Base-by-base conservation (phyloP, 2,113 vertebrate genomes). In the Archocentrus centrarchus region DNA sequence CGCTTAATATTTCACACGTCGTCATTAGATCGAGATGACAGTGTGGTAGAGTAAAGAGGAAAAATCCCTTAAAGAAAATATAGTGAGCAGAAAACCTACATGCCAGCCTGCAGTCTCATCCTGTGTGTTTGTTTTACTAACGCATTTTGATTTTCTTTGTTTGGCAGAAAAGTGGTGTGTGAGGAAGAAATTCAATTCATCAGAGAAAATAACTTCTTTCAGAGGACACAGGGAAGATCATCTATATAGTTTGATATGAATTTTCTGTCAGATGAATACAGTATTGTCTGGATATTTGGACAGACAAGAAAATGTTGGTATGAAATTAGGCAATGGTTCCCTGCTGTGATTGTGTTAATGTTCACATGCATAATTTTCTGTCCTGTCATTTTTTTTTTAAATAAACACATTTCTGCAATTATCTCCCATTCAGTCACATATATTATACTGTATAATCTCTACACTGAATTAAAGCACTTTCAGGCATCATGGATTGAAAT, bases 161-260 rank as follows among this genome's bases (percentile, higher is more conserved):
- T 68, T 85, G 59, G 44, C 86, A 87, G 86, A 89, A 83, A 81
- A 81, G 24, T 66, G 80, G 82, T 64, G 37, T 59, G 17, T 61
- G 7, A 20, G 57, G 75, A 78, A 77, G 75, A 82, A 86, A 86
- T 30, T 85, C 59, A 88, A 76, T 79, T 79, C 61, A 24, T 60
- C 73, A 37, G 24, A 55, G 77, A 64, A 89, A 84, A 73, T 73
- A 78, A 50, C 9, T 62, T 82, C 50, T 86, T 53, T 41, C 8
- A 59, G 4, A 24, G 47, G 24, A 75, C 37, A n/a, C 7, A 14
- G 9, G 32, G 32, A 59, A 81, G 11, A 64, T 30, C 17, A 61
- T 81, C 47, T 53, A 6, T 68, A 15, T 44, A 14, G 62, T 78
- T 41, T 50, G 47, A 82, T 59, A 73, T 62, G 7, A 4, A 11